phyloP scores from a whole-genome alignment of 2,888 invertebrate genomes.

The Zaprionus bogoriensis region DNA sequence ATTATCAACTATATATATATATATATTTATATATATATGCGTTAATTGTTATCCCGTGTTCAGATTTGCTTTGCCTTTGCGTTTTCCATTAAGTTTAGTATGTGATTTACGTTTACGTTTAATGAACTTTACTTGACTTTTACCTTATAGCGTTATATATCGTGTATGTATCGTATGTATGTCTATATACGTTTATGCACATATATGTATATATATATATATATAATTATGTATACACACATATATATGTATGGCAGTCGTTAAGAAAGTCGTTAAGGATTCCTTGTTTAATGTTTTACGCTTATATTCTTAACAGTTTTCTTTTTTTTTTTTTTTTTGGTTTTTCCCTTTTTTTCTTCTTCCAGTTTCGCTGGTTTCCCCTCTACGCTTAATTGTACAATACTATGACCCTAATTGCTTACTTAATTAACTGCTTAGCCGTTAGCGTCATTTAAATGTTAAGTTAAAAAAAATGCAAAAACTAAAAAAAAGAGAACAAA shows the following conservation, averaged over 20 bases:
- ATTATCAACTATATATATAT: slow-evolving; percentile 12
- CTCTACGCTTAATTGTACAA: slow-evolving; percentile 33
- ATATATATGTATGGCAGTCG: slow-evolving; percentile 72
- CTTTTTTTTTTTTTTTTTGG: slow-evolving; percentile 10
- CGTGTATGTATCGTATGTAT: slow-evolving; percentile 12
- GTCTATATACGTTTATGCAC: slow-evolving; percentile 8
- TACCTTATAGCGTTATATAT: background rate
- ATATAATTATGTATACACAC: slow-evolving; percentile 25
- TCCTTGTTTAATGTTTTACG: slow-evolving; percentile 50
- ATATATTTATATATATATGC: slow-evolving; percentile 3
- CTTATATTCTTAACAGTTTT: slow-evolving; percentile 45
- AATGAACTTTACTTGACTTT: background rate
- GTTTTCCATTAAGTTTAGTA: too few species aligned
- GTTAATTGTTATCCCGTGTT: too few species aligned
- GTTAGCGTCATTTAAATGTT: slow-evolving; percentile 39
- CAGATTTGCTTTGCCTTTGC: background rate
- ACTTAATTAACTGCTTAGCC: slow-evolving; percentile 43
- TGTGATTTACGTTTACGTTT: background rate
- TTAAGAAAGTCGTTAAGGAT: slow-evolving; percentile 79
- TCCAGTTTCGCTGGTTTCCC: slow-evolving; percentile 28
- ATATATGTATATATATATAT: slow-evolving; percentile 30
- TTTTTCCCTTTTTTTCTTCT: slow-evolving; percentile 28
- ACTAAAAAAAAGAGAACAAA: slow-evolving; percentile 2
- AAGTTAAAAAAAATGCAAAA: slow-evolving; percentile 25
- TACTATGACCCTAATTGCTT: slow-evolving; percentile 64